Conservation (phyloP, 2,888 invertebrate genomes). For the Netelia fuscicornis region DNA sequence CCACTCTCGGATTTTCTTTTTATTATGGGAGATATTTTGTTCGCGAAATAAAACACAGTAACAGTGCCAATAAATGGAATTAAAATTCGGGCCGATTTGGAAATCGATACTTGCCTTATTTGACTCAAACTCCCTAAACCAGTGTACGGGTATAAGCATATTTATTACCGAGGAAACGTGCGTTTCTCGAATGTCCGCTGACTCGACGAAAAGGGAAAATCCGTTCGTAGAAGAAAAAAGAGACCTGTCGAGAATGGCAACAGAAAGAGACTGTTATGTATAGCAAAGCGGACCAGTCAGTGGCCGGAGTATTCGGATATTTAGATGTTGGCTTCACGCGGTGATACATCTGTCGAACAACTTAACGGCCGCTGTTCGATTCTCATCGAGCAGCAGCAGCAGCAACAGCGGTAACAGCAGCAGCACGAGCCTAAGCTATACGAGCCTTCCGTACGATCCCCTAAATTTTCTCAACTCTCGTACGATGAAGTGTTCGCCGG, state of each 20-base stretch:
- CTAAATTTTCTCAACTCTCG: constrained; percentile 32
- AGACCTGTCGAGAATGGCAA: constrained; percentile 58
- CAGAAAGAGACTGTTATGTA: constrained; percentile 32
- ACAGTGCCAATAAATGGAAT: no score
- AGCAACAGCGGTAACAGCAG: constrained; percentile 14
- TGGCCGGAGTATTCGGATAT: constrained; percentile 73
- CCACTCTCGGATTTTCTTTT: no score
- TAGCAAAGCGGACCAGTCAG: constrained; percentile 45
- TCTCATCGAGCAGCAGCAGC: constrained; percentile 64
- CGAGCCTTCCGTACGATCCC: constrained; percentile 36
- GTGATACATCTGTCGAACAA: constrained; percentile 84
- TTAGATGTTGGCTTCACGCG: constrained; percentile 82
- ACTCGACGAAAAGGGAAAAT: not conserved
- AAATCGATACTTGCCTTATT: no score
- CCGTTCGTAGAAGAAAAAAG: constrained; percentile 49
- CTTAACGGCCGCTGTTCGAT: constrained; percentile 79
- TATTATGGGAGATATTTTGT: no score
- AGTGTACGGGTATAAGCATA: no score
- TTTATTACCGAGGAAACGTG: no score
- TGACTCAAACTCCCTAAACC: no score
- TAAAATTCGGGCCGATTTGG: no score
- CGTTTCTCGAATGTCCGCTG: not conserved
- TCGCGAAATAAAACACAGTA: no score
- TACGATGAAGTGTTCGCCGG: constrained; percentile 67
- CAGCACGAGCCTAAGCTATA: constrained; percentile 54